Base-by-base conservation (phyloP, 2,888 invertebrate species). In the Drosophila hawaiiensis region DNA sequence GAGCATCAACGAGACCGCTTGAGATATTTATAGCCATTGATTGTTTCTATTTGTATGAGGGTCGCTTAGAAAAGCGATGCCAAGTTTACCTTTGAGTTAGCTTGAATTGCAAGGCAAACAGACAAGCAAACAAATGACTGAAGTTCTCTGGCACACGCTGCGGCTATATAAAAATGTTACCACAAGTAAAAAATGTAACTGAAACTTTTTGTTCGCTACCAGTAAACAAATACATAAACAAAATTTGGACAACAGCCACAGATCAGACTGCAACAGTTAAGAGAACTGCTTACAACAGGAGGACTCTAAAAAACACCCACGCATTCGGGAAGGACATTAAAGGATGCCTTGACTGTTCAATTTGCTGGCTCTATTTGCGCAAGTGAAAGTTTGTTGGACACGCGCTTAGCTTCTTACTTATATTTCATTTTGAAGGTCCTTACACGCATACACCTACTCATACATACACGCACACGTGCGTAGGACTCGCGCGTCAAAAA, bases 401-500 rank as follows among this genome's bases (percentile, higher is more conserved):
- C 74, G 78, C 81, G 73, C 70, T 81, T 63, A 73, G 86, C 70
- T 85, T 75, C 78, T 81, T 74, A 78, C 74, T 43, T 58, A 80
- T 68, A 90, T 88, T 83, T 76, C 71, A 76, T 67, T 68, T 59
- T 79, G 85, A 90, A 85, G 85, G 85, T 90, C 85, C 62, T 81
- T 61, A 74, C 70, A 63, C 62, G 52, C 52, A 37, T 14, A 68
- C 52, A 65, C 25, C 56, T 35, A 47, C 50, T 25, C 29, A 53
- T 37, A 41, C 68, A 39, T 64, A 60, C 61, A 74, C 68, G 62
- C 66, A 78, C 79, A 70, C 71, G 66, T 69, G 65, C 47, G 53
- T 69, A 50, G n/a, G 54, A 47, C 56, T 69, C 68, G 60, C 70
- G 74, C 68, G 41, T 68, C 58, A 71, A 70, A 64, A 50, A 39